Evolutionary conservation across 2,113 vertebrate genomes (phyloP).

Genomic region (Coracopsis vasa): DNA sequence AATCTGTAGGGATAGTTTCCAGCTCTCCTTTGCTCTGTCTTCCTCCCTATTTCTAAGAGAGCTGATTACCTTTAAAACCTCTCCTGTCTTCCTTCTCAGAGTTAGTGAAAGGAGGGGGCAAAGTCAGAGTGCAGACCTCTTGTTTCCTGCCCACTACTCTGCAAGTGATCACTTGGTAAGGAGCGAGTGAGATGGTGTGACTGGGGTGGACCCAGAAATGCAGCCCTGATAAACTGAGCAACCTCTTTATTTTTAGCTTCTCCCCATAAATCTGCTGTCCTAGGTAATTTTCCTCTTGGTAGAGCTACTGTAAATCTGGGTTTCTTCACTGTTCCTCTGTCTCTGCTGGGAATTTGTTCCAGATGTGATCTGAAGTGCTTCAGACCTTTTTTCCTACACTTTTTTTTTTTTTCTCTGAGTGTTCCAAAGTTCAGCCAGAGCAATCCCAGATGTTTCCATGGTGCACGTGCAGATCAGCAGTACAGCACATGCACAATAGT

Average conservation of each 20-base stretch:
- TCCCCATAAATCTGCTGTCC: background rate
- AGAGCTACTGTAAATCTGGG: background rate
- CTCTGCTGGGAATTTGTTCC: background rate
- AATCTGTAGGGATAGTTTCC: background rate
- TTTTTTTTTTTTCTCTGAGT: background rate
- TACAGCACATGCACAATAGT: rapidly evolving
- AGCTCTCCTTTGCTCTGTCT: background rate
- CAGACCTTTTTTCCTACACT: background rate
- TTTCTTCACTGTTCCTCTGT: background rate
- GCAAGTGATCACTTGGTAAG: background rate
- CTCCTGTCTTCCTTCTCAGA: background rate
- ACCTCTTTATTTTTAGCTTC: background rate
- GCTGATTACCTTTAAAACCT: background rate
- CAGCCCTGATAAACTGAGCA: background rate
- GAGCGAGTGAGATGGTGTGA: background rate
- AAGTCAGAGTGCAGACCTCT: rapidly evolving
- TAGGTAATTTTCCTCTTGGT: background rate
- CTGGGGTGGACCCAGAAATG: background rate
- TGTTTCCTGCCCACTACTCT: background rate
- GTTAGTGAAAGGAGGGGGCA: background rate
- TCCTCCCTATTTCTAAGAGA: background rate
- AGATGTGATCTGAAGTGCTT: background rate
- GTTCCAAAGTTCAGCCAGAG: background rate
- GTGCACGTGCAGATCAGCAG: background rate
- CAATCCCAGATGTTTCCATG: background rate